A percentile compares a stretch with the other conserved stretches of the same genome.
phyloP scores from a whole-genome alignment of 2,888 invertebrate species.

The Microplitis manilae region DNA sequence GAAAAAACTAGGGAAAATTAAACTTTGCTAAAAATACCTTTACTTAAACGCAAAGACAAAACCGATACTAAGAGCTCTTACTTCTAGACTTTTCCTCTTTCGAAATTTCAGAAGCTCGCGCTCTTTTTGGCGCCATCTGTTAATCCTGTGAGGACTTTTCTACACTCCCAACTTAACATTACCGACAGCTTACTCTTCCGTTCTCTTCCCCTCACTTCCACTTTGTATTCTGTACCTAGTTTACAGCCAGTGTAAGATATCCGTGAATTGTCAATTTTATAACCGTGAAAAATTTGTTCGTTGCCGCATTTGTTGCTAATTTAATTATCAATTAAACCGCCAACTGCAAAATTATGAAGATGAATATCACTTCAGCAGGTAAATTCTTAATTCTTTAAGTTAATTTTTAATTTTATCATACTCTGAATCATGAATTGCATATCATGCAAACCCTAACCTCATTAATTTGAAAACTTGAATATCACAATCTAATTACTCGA shows the following conservation, averaged over 20 bases:
- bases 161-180: too few species aligned
- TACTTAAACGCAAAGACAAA: too few species aligned
- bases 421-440: constrained; percentile 63
- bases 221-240: not conserved
- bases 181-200: too few species aligned
- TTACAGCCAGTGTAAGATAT: not conserved
- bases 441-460: constrained; percentile 62
- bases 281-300: not conserved
- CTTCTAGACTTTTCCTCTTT: too few species aligned
- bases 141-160: too few species aligned
- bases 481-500: not conserved
- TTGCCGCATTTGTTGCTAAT: not conserved
- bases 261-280: not conserved
- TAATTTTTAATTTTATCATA: not conserved
- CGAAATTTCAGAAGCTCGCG: too few species aligned
- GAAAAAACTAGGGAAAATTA: too few species aligned
- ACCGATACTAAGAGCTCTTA: too few species aligned
- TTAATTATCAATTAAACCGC: not conserved
- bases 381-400: constrained; percentile 29
- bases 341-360: constrained; percentile 52
- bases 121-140: too few species aligned
- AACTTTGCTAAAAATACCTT: too few species aligned
- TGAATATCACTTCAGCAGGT: constrained; percentile 73
- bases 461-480: not conserved
- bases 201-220: too few species aligned